Base-by-base conservation (phyloP, 2,888 invertebrate species). In the Rotaria macrura region DNA sequence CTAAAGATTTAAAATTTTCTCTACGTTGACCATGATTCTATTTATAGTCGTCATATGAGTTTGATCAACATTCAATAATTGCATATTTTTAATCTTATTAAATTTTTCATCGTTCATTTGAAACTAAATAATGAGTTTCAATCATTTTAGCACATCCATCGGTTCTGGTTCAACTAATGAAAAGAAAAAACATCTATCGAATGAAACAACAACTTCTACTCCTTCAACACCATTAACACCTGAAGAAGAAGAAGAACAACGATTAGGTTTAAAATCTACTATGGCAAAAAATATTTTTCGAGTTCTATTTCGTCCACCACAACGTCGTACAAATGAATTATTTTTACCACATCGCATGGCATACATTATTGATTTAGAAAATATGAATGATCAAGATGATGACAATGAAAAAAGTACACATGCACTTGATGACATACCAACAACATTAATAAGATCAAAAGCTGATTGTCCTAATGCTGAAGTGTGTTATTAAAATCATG, bases 301-400 rank as follows among this genome's bases (percentile, higher is more conserved):
- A 49, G 29, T 57, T 14, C 54, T 86, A 47, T 86, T 86, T 85
- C 85, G 84, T 25, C 34, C 34, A 52, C 14, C n/a, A 43, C 38
- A 34, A 87, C 93, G 95, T 55, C 93, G 94, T 72, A 93, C 95
- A 85, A 96, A 96, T 90, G 98, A 98, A 89, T 91, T 97, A 87
- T 99, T 98, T 92, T 94, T 94, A 1, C 95, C 97, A 0, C 96
- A 97, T 0, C 93, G 99, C 74, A 99, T 98, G 97, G 99, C 99
- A 0, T 99, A 99, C 90, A 95, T 97, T 0, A 96, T 98, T 57
- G 98, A 99, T 89, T 91, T 99, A 88, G 96, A 96, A 85, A 43
- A 40, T 40, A 4, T 34, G 34, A 65, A 29, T 65, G 95, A 95
- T 88, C 93, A 92, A 88, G 49, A 49, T 84, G 49, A 84, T 49